Evolutionary conservation across 1,140 invertebrate species (phyloP).

Genomic region (Sarcophaga peregrina): DNA sequence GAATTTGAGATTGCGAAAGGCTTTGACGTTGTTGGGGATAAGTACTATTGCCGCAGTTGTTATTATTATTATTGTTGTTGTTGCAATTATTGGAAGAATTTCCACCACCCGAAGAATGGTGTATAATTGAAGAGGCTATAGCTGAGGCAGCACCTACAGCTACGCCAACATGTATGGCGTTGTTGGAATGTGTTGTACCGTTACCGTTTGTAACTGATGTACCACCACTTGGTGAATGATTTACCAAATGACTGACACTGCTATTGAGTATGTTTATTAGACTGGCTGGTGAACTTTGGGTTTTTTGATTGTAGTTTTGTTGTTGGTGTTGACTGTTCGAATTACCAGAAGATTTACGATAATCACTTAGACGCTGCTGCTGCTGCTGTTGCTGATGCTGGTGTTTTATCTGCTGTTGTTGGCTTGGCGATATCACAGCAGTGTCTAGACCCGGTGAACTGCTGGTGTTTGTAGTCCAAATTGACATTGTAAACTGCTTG

Average conservation of each 20-base stretch:
- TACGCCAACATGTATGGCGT: conserved; percentile 18
- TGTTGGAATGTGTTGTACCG: conserved; percentile 25
- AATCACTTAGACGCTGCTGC: neutral
- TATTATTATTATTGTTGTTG: conserved; percentile 19
- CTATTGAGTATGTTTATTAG: conserved; percentile 12
- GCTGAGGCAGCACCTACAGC: neutral
- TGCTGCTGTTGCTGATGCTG: neutral
- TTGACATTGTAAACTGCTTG: conserved; percentile 26
- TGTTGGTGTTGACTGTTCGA: neutral
- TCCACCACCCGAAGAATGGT: neutral
- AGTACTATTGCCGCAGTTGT: conserved; percentile 25
- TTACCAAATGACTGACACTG: neutral
- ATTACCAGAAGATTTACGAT: neutral
- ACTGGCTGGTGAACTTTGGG: conserved; percentile 10
- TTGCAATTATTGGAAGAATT: neutral
- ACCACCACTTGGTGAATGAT: conserved; percentile 23
- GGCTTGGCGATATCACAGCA: neutral
- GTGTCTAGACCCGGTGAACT: conserved; percentile 33
- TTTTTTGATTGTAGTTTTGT: neutral
- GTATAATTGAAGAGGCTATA: neutral
- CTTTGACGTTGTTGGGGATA: conserved; percentile 26
- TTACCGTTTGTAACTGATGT: neutral
- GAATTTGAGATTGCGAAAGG: conserved; percentile 34
- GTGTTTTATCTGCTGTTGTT: neutral
- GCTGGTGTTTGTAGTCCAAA: conserved; percentile 27